Evolutionary conservation across 2,797 vertebrate species (phyloP).

Genomic region (Tapirus indicus): DNA sequence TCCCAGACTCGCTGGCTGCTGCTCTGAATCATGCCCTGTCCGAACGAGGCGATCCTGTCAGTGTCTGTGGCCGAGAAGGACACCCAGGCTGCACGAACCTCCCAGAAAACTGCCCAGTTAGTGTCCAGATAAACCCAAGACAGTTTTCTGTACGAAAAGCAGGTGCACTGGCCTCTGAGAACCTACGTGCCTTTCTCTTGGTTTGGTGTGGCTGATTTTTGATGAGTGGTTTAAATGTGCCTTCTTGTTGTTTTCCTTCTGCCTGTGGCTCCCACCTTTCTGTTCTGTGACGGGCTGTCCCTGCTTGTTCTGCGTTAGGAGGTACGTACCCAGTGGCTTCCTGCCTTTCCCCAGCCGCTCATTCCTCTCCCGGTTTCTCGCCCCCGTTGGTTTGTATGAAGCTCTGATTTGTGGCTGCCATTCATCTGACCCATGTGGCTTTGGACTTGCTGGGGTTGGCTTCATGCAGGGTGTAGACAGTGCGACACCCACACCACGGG

Average conservation of each 20-base stretch:
- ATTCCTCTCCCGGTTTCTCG: constrained; percentile 81
- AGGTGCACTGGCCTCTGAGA: constrained; percentile 76
- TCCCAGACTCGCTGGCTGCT: constrained; percentile 29
- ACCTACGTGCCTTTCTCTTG: constrained; percentile 88
- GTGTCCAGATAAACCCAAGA: constrained; percentile 33
- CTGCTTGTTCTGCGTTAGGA: constrained; percentile 95
- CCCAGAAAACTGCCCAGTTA: constrained; percentile 73
- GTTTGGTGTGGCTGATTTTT: constrained; percentile 89
- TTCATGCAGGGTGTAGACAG: not conserved
- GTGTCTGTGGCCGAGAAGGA: constrained; percentile 63
- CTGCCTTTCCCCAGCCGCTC: constrained; percentile 86
- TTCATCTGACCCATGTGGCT: constrained; percentile 82
- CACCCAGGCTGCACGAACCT: constrained; percentile 47
- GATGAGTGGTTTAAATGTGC: constrained; percentile 92
- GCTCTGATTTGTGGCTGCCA: constrained; percentile 79
- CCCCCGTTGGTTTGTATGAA: constrained; percentile 68
- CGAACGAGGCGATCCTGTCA: constrained; percentile 63
- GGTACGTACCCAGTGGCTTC: constrained; percentile 92
- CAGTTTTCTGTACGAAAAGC: constrained; percentile 78
- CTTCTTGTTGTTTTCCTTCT: constrained; percentile 93
- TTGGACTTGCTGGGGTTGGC: constrained; percentile 36
- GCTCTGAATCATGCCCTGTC: constrained; percentile 70
- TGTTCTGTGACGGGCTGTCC: constrained; percentile 96
- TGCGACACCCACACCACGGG: not conserved
- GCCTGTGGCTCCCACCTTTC: constrained; percentile 92